Base-by-base conservation (phyloP, 2,797 vertebrate genomes). In the Stomatorhinus walkeri region DNA sequence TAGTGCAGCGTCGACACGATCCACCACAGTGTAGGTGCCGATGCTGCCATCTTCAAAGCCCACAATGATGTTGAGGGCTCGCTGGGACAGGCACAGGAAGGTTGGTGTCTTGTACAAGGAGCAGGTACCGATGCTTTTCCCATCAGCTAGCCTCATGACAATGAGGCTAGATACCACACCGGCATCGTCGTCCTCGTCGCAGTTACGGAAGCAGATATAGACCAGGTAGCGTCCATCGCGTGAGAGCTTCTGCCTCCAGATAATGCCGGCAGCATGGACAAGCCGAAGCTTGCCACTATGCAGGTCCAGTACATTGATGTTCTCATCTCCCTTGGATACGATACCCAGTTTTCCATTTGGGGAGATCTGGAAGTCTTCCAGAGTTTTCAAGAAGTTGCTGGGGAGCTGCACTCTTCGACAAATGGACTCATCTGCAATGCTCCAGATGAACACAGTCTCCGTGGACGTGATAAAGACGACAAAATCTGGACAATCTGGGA, bases 1-100 rank as follows among this genome's bases (percentile, higher is more conserved):
- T 91, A 99, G 95, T 1, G 98, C 96, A 0, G 98, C 98, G 1
- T 99, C 98, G 0, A 99, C 98, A 0, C 98, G 97, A 91, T 99
- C 98, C 90, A 99, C 98, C 4, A 99, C 98, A 0, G 98, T 99
- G 93, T 99, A 99, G 2, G 98, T 99, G 89, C 98, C 98, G 22
- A 99, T 98, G 92, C 98, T 99, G 87, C 98, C 98, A 0, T 99
- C 98, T 43, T 99, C 98, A 68, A 99, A 99, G 84, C 98, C 98
- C 10, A 99, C 96, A 85, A 99, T 98, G 91, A 99, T 99, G 94
- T 99, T 97, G 90, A 99, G 95, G 88, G 99, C 98, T 91, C 98
- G 96, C 92, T 99, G 98, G 43, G 97, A 99, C 81, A 99, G 97
- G 49, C 96, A 96, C 85, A 99, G 96, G 89, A 96, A 99, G 89